Conservation (phyloP, 1,140 invertebrate genomes). For the Mylabris phalerata region DNA sequence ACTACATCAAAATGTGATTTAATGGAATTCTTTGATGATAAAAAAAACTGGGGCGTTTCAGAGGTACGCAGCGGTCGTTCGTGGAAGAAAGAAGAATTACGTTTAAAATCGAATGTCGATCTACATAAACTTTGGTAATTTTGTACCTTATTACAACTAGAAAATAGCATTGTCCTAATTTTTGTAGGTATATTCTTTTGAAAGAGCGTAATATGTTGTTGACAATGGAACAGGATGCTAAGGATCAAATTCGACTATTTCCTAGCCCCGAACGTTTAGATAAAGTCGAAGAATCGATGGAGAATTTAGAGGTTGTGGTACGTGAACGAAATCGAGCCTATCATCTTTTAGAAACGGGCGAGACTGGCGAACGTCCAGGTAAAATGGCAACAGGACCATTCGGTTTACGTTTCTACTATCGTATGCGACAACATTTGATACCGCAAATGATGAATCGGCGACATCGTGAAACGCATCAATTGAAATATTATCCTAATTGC, state of each 20-base stretch:
- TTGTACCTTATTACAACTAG: constrained; percentile 1
- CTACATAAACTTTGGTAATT: constrained; percentile 94
- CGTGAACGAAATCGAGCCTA: constrained; percentile 90
- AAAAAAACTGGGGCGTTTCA: constrained; percentile 75
- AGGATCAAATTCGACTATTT: constrained; percentile 63
- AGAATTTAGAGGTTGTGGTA: constrained; percentile 86
- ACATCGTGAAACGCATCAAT: constrained; percentile 49
- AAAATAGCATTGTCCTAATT: not conserved
- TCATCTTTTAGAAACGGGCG: constrained; percentile 83
- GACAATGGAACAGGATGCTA: constrained; percentile 88
- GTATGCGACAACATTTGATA: constrained; percentile 47
- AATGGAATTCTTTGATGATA: constrained; percentile 91
- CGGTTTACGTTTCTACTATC: constrained; percentile 44
- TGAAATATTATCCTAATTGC: constrained; percentile 39
- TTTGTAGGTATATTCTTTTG: constrained; percentile 74
- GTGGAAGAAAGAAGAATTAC: constrained; percentile 86
- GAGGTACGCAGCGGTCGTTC: constrained; percentile 78
- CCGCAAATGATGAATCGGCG: constrained; percentile 54
- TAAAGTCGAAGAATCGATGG: constrained; percentile 94
- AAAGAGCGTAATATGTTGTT: constrained; percentile 97
- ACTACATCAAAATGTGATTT: constrained; percentile 37
- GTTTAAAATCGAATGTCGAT: constrained; percentile 93
- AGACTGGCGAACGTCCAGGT: constrained; percentile 67
- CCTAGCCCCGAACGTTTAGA: constrained; percentile 93
- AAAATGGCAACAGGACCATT: constrained; percentile 52